A percentile compares a stretch with the other conserved stretches of the same genome.
Evolutionary conservation across 2,113 vertebrate genomes (phyloP).

Genomic region (Melanotaenia duboulayi): DNA sequence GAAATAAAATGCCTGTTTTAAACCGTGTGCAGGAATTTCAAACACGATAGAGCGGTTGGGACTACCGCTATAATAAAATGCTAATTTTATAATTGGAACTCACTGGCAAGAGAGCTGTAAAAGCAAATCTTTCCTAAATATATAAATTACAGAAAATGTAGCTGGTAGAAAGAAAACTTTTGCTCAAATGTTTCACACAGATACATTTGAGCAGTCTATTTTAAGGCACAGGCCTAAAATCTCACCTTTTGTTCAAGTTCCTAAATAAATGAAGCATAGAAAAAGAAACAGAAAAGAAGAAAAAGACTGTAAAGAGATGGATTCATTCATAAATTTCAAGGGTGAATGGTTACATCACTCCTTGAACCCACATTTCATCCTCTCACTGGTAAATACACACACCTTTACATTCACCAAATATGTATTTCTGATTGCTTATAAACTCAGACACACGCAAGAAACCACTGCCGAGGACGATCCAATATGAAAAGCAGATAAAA

Average conservation of each 20-base stretch:
- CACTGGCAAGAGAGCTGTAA: slow-evolving; percentile 10
- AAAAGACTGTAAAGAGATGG: slow-evolving; percentile 31
- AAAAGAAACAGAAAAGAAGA: slow-evolving; percentile 33
- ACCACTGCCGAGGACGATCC: slow-evolving; percentile 11
- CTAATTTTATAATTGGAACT: no score
- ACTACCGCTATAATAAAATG: no score
- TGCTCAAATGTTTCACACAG: slow-evolving; percentile 2
- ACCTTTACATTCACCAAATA: slow-evolving; percentile 1
- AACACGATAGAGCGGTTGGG: no score
- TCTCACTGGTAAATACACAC: slow-evolving; percentile 5
- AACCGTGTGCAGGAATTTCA: no score
- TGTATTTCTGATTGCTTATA: not conserved
- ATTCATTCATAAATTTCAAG: slow-evolving; percentile 64
- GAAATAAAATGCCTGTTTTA: no score
- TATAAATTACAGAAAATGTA: not conserved
- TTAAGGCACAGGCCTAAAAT: slow-evolving; percentile 19
- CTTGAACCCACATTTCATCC: slow-evolving; percentile 39
- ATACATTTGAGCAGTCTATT: not conserved
- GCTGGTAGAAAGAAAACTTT: not conserved
- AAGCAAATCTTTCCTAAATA: not conserved
- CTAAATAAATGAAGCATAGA: slow-evolving; percentile 52
- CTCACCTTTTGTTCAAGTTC: slow-evolving; percentile 62
- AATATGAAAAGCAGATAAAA: slow-evolving; percentile 18
- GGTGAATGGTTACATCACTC: slow-evolving; percentile 49
- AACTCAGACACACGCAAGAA: not conserved